Base-by-base conservation (phyloP, 1,140 invertebrate genomes). In the Atopsyche davidsoni region DNA sequence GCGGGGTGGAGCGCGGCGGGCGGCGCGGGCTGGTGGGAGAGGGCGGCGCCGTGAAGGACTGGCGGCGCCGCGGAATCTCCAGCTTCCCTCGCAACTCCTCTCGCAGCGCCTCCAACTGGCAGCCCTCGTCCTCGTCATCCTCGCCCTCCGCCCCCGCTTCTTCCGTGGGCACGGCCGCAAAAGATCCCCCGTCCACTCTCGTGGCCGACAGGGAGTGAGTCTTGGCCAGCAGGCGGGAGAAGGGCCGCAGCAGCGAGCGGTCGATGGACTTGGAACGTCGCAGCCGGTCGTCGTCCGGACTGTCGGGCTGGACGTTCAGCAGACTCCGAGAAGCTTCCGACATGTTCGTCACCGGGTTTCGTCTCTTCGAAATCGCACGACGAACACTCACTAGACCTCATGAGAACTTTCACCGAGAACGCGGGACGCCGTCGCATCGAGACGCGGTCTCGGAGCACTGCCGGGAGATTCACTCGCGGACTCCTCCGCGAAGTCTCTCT, bases 31-130 rank as follows among this genome's bases (percentile, higher is more conserved):
- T 68, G 16, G 62, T 68, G 6, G 72, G 72, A 14, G 72, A 74
- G 0, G 72, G 68, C 4, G 72, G 72, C n/a, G 70, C 72, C 3
- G 72, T 74, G 17, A 74, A 60, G 2, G 72, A 74, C 38, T 65
- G 58, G 21, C 72, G 60, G 2, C 72, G 61, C 3, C 55, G 59
- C 39, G 59, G 60, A 39, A 59, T 56, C 40, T 60, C 58, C 31
- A 69, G 59, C 13, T 61, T 59, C 7, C 64, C 57, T 14, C 63
- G 57, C 40, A 68, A 58, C 46, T 67, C 59, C 45, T 53, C 55
- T 39, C 72, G 60, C 44, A 73, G 58, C 4, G 63, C 64, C 49
- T 72, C 68, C 2, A 70, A 65, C 60, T 74, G 69, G 34, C 68
- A 66, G 22, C 66, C 68, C 38, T 67, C 69, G 44, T 67, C 64